These are phyloP conservation scores for Zygaena filipendulae DNA, from an alignment of 2,888 invertebrate genomes.

Conservation along the genomic window DNA sequence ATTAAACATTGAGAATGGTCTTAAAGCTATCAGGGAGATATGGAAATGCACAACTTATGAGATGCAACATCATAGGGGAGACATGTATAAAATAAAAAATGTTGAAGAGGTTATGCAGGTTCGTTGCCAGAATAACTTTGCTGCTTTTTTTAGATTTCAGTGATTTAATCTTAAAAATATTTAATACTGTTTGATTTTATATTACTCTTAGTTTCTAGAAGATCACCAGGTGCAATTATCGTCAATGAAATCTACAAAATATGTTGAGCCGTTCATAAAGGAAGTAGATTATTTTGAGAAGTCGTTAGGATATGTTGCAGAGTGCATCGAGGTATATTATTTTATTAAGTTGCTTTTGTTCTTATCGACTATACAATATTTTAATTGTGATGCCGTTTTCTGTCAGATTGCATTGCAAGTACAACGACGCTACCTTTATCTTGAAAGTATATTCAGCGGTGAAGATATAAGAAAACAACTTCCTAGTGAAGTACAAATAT, in stretches of 20 bases:
- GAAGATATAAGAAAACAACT: slow-evolving; percentile 89
- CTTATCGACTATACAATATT: background rate
- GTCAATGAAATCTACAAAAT: slow-evolving; percentile 88
- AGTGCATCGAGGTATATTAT: slow-evolving; percentile 76
- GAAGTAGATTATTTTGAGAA: slow-evolving; percentile 91
- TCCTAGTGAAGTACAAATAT: slow-evolving; percentile 79
- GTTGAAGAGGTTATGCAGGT: slow-evolving; percentile 83
- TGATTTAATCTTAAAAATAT: background rate
- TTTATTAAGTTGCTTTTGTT: background rate
- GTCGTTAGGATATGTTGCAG: slow-evolving; percentile 81
- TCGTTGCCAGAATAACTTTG: too few relatives aligned
- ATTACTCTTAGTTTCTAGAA: slow-evolving; percentile 69
- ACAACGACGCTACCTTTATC: slow-evolving; percentile 86
- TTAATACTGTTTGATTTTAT: slow-evolving; percentile 3
- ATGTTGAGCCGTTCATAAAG: slow-evolving; percentile 86
- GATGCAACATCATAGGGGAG: slow-evolving; percentile 76
- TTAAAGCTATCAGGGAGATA: slow-evolving; percentile 75
- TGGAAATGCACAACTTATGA: slow-evolving; percentile 81
- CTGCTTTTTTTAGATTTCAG: background rate
- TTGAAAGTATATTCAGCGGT: slow-evolving; percentile 89
- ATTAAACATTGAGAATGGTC: slow-evolving; percentile 83
- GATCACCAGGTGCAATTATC: slow-evolving; percentile 87
- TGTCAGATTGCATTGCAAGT: slow-evolving; percentile 74
- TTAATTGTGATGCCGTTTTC: slow-evolving; percentile 2
- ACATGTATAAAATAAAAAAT: slow-evolving; percentile 75